These are phyloP conservation scores for Muraenolepis orangiensis DNA, from an alignment of 2,797 vertebrate species.

Conservation along the genomic window DNA sequence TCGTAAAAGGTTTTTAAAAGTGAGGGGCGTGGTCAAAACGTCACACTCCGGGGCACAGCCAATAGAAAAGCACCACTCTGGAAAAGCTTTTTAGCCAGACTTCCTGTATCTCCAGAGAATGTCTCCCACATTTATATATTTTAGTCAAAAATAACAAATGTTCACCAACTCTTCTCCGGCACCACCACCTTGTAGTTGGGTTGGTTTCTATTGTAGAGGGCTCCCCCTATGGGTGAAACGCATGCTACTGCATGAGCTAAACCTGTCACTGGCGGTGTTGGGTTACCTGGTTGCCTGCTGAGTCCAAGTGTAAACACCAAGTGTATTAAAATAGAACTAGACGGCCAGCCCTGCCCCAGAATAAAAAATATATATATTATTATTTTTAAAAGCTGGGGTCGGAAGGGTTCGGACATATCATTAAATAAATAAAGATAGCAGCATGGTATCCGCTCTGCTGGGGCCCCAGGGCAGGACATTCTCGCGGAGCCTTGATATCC, in stretches of 20 bases:
- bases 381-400: neutral
- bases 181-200: neutral
- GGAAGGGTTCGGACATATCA: neutral
- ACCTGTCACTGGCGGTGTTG: neutral
- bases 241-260: neutral
- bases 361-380: neutral
- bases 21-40: no score
- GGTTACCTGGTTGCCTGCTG: neutral
- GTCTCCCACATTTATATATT: neutral
- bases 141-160: neutral
- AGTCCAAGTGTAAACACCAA: no score
- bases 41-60: neutral
- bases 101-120: neutral
- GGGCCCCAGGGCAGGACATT: conserved; percentile 52
- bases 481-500: conserved; percentile 38
- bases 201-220: neutral
- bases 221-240: neutral
- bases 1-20: neutral
- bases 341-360: neutral
- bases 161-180: neutral
- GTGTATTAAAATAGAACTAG: neutral
- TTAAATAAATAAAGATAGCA: neutral
- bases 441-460: conserved; percentile 50
- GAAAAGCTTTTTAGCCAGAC: neutral
- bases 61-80: neutral